Percentiles rank a stretch among this genome's conserved stretches.
These are phyloP conservation scores for Diadromus collaris DNA, from an alignment of 2,888 invertebrate genomes.

Conservation along the genomic window DNA sequence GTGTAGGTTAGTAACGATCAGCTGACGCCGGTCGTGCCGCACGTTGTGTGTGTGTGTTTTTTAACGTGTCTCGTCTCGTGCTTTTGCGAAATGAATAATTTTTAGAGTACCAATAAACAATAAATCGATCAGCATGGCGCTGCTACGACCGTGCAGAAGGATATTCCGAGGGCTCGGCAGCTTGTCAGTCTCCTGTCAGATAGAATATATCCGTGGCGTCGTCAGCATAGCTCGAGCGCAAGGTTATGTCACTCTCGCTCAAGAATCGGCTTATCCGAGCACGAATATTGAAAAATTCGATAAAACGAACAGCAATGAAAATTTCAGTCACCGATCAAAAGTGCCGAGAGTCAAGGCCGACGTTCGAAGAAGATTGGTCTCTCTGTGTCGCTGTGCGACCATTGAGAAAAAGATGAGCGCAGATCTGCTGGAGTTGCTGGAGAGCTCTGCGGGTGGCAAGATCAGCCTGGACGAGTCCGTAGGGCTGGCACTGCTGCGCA, in stretches of 20 bases:
- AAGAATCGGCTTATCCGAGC: not conserved
- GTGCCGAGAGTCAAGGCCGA: not conserved
- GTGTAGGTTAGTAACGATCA: not conserved
- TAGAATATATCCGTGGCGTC: not conserved
- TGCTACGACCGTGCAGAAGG: conserved; percentile 46
- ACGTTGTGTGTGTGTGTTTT: no score
- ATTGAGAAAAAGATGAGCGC: conserved; percentile 2
- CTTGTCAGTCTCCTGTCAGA: conserved; percentile 7
- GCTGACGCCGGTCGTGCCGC: conserved; percentile 13
- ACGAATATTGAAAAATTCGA: conserved; percentile 10
- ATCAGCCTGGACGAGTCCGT: not conserved
- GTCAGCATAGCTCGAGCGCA: not conserved
- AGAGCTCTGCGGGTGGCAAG: not conserved
- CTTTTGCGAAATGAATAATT: not conserved
- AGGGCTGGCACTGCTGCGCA: conserved; percentile 81
- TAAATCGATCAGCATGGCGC: conserved; percentile 52
- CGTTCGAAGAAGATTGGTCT: not conserved
- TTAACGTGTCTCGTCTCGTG: not conserved
- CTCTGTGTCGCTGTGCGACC: not conserved
- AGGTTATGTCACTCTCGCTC: conserved; percentile 52
- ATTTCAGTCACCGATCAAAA: not conserved
- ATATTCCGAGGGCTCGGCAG: conserved; percentile 25
- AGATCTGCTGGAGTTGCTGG: conserved; percentile 25
- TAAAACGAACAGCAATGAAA: not conserved
- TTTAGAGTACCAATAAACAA: not conserved